Evolutionary conservation across 2,888 invertebrate genomes (phyloP).

Genomic region (Coremacera marginata): DNA sequence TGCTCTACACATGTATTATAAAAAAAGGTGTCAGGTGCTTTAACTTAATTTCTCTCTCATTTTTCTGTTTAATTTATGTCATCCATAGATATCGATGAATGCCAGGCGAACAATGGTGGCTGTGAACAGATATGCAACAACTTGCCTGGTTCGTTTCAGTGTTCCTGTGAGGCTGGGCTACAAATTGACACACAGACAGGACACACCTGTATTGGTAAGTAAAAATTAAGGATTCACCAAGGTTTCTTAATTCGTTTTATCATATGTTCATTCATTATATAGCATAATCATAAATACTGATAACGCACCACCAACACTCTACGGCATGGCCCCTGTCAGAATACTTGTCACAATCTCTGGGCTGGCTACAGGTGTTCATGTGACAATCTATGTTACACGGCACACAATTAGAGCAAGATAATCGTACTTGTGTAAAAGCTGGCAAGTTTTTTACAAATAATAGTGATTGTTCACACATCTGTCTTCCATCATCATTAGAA

Average conservation of each 20-base stretch:
- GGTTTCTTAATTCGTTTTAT: background rate
- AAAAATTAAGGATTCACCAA: background rate
- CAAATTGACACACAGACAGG: conserved; percentile 69
- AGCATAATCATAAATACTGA: background rate
- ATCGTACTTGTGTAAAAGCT: conserved; percentile 71
- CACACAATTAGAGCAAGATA: conserved; percentile 72
- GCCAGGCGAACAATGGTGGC: conserved; percentile 71
- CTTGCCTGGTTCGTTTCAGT: conserved; percentile 72
- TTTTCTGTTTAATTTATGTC: background rate
- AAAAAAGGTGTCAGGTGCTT: too few species aligned
- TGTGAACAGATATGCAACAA: conserved; percentile 74
- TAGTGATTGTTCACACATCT: conserved; percentile 71
- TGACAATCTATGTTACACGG: conserved; percentile 72
- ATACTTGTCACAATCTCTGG: conserved; percentile 73
- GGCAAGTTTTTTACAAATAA: conserved; percentile 68
- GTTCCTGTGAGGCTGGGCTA: conserved; percentile 72
- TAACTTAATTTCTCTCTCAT: too few species aligned
- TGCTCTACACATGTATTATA: too few species aligned
- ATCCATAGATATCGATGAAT: conserved; percentile 73
- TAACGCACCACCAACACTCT: background rate
- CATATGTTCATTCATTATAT: conserved; percentile 31
- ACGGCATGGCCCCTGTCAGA: conserved; percentile 75
- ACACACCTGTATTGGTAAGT: conserved; percentile 71
- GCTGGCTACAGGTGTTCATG: conserved; percentile 75
- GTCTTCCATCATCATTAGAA: conserved; percentile 69